Evolutionary conservation across 2,888 invertebrate genomes (phyloP).

Genomic region (Odontocerum albicorne): DNA sequence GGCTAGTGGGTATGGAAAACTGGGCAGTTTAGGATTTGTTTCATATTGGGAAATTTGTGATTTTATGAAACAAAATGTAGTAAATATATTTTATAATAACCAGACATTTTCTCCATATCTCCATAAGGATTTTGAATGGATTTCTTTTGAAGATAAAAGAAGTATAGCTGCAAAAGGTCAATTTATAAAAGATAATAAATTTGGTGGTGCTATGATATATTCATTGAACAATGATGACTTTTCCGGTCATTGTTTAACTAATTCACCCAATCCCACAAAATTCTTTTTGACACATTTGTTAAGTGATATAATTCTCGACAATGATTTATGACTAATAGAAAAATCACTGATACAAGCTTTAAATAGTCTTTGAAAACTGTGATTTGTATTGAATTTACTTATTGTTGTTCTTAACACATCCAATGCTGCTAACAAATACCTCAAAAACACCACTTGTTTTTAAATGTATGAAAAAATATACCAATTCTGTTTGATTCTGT

Average conservation of each 20-base stretch:
- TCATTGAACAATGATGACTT: constrained; percentile 82
- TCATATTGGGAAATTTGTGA: constrained; percentile 70
- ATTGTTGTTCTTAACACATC: no score
- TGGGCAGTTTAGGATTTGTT: constrained; percentile 72
- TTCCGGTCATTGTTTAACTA: constrained; percentile 55
- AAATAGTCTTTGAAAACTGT: constrained; percentile 29
- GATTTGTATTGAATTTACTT: no score
- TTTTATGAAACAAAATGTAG: constrained; percentile 58
- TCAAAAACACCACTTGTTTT: no score
- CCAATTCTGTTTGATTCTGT: no score
- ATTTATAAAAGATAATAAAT: constrained; percentile 62
- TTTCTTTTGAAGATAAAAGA: constrained; percentile 74
- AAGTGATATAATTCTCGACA: constrained; percentile 39
- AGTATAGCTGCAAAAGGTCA: constrained; percentile 73
- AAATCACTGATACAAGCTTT: constrained; percentile 39
- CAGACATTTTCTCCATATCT: constrained; percentile 78
- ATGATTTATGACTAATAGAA: constrained; percentile 42
- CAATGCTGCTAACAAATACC: no score
- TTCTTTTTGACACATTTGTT: constrained; percentile 49
- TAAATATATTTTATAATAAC: constrained; percentile 62
- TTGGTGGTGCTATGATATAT: constrained; percentile 84
- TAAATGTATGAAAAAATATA: no score
- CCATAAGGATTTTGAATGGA: constrained; percentile 72
- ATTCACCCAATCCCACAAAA: constrained; percentile 36
- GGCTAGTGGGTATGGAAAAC: constrained; percentile 65